phyloP scores from a whole-genome alignment of 2,113 vertebrate genomes.

The Argyrosomus japonicus region DNA sequence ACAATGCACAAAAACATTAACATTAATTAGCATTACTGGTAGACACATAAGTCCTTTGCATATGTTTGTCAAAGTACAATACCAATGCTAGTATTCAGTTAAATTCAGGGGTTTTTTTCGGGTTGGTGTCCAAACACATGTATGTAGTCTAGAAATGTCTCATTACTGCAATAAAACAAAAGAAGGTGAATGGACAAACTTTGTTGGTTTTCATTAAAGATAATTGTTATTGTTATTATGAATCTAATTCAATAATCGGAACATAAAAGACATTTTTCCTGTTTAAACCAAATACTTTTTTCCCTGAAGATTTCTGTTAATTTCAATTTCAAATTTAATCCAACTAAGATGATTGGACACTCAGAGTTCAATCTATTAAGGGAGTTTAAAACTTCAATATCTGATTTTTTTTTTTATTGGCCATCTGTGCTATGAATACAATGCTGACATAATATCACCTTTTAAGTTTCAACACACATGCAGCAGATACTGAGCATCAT shows the following conservation, averaged over 20 bases:
- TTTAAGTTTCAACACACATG: not conserved
- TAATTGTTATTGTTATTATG: not conserved
- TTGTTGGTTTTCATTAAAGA: not conserved
- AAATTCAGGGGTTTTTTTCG: not conserved
- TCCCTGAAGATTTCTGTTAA: not conserved
- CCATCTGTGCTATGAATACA: not conserved
- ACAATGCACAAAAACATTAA: conserved; percentile 50
- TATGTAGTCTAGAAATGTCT: not conserved
- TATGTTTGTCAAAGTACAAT: not conserved
- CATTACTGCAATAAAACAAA: not conserved
- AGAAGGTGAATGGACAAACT: not conserved
- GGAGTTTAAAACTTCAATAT: not conserved
- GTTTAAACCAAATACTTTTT: not conserved
- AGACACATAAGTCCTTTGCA: conserved; percentile 12
- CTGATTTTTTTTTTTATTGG: not conserved
- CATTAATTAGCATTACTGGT: not conserved
- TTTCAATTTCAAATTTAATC: not conserved
- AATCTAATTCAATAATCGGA: not conserved
- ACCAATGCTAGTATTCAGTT: conserved; percentile 1
- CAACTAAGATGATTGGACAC: not conserved
- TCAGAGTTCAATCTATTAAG: not conserved
- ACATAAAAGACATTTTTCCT: not conserved
- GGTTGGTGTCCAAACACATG: not conserved
- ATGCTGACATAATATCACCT: not conserved
- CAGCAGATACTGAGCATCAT: not conserved